Evolutionary conservation across 1,140 invertebrate species (phyloP), one percentile per base, ranked within the genome.

Genomic region (Rhynchophorus ferrugineus): DNA sequence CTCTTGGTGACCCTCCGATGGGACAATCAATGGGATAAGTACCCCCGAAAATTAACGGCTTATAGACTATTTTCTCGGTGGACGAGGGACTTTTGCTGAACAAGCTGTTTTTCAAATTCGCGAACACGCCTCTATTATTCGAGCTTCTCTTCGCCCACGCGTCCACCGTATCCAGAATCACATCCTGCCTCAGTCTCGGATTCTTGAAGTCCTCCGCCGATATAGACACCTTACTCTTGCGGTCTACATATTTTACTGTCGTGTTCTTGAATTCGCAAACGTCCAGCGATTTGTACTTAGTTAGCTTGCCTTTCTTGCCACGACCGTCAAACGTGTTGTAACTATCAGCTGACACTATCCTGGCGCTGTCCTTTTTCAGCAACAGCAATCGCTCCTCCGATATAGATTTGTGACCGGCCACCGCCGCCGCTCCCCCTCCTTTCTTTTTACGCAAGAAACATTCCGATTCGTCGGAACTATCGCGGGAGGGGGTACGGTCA

Each of bases 21-120:
- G 85, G 84, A 57, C 76, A 72, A 64, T 88, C 86, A 38, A 89
- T 88, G 1, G 85, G 85, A 73, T 79, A 90, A 3, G 87, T 90
- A 22, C 87, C 86, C 44, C 85, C 85, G 64, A 88, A 89, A 33
- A 89, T 75, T 0, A 87, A 68, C 17, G 83, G 81, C 62, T 81
- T 80, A 56, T 75, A 79, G 8, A 67, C 60, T 16, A 65, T 46
- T 33, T 68, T 59, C 19, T 59, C 57, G 48, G 60, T 50, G 2
- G 20, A 39, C 16, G 46, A 46, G 13, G 49, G 52, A 55, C 47
- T 61, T 41, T 60, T 67, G 57, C 49, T 52, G 44, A 68, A 69
- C 9, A 69, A 49, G 3, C 63, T 66, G 50, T 64, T 65, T 52
- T 60, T 65, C 3, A 69, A 42, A 49, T 66, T 70, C 6, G 66